Base-by-base conservation (phyloP, 2,113 vertebrate genomes). In the Epinephelus lanceolatus region DNA sequence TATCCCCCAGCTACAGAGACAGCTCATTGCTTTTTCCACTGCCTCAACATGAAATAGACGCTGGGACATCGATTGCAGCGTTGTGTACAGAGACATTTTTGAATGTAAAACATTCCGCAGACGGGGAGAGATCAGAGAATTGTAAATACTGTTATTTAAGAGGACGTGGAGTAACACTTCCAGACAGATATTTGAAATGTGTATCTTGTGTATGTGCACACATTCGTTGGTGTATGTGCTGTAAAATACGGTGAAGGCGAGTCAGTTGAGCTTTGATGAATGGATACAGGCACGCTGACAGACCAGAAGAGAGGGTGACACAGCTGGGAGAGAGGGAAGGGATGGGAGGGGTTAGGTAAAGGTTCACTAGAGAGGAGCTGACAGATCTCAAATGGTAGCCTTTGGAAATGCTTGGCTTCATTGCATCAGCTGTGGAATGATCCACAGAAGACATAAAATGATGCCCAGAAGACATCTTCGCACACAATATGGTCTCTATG, bases 11-110 rank as follows among this genome's bases (percentile, higher is more conserved):
- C 59, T 61, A 19, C 27, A 65, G 63, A 67, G 40, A 66, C 52
- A 27, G 21, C 59, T 61, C 25, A 60, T 45, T 57, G 71, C 68
- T 72, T 95, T 95, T 95, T 17, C 42, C 23, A 94, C 93, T 94
- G 88, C 60, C 83, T 84, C 71, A 73, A 56, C 78, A 88, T 78
- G 62, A 90, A 94, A 89, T 75, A 86, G 91, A 88, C 92, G 83
- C 73, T 92, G 45, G 88, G 92, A 73, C 65, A 67, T 25, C 40
- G 33, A 72, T 90, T 93, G 85, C 90, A 71, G 88, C 62, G 72
- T 66, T 74, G 76, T 70, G 78, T 63, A 53, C 15, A 27, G 9
- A 74, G 1, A 52, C 42, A 52, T 56, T 25, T 73, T 55, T 66
- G 5, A 75, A 73, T 88, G 71, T 81, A 86, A 85, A 89, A 60